Evolutionary conservation across 2,797 vertebrate genomes (phyloP), one percentile per base, ranked within the genome.

Genomic region (Vespertilio murinus): DNA sequence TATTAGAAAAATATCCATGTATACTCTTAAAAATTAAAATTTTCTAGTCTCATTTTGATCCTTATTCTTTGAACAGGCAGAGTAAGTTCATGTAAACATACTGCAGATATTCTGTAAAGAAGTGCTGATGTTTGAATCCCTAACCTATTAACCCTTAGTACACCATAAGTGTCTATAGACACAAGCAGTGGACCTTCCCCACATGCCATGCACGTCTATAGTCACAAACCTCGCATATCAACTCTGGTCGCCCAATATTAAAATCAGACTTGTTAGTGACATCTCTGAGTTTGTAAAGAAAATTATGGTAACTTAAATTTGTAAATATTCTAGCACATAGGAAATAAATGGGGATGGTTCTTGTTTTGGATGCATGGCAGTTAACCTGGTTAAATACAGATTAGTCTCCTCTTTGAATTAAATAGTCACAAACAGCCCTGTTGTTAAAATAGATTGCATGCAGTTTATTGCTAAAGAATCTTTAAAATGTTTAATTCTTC

Each of bases 401-500:
- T 77, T n/a, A 67, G 8, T 90, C 59, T 90, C 11, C 35, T 87
- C 33, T 94, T 42, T 67, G 35, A 90, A 70, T 90, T 47, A 94
- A 90, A 80, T 77, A 74, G 89, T 23, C 49, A 84, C 73, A 93
- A n/a, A 90, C 25, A 91, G 11, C 56, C 23, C 28, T 83, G n/a
- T 88, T 96, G 20, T 96, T 94, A 94, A 83, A 90, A 93, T 88
- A 69, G n/a, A 88, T 90, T 70, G 20, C 17, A 49, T 92, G 13
- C 0, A 47, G 67, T 88, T 94, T 94, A 86, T 90, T 94, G 64
- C 64, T 90, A 67, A 82, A 92, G 84, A 93, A 82, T 95, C 91
- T 86, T 96, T 69, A 93, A 90, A 90, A 56, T 96, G 28, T 96
- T 12, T 97, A 93, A 90, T 95, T 93, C 52, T 95, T 97, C 12